Conservation (phyloP, 2,888 invertebrate species). For the Phymatocera aterrima region DNA sequence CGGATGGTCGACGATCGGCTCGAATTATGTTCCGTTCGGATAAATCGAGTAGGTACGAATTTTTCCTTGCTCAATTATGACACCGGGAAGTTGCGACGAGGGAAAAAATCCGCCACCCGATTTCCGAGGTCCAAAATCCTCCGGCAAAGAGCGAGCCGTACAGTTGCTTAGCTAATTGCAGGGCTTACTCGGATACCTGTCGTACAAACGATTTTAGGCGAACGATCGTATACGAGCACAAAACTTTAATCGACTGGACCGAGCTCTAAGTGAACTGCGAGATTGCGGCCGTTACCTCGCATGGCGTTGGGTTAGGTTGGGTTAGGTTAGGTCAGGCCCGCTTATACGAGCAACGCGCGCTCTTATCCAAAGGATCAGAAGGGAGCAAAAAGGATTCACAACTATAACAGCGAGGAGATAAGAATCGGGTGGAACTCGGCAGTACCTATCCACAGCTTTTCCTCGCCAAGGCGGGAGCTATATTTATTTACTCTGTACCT, state of each 20-base stretch:
- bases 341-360: conserved; percentile 41
- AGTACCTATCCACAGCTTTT: neutral
- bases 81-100: too few species aligned
- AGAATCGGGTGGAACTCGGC: conserved; percentile 29
- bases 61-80: too few species aligned
- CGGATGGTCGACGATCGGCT: too few species aligned
- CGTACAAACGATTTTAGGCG: neutral
- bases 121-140: neutral
- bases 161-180: too few species aligned
- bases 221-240: neutral
- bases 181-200: neutral
- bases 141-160: too few species aligned
- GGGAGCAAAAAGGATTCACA: conserved; percentile 42
- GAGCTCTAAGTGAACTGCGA: conserved; percentile 36
- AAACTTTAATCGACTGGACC: conserved; percentile 17
- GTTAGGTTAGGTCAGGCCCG: too few species aligned
- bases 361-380: conserved; percentile 36
- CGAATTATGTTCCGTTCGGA: too few species aligned
- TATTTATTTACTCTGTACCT: conserved; percentile 20
- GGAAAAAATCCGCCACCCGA: too few species aligned
- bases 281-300: conserved; percentile 14
- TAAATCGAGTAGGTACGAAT: too few species aligned
- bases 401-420: conserved; percentile 32
- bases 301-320: conserved; percentile 29
- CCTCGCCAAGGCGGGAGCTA: conserved; percentile 16